Base-by-base conservation (phyloP, 1,140 invertebrate species). In the Carposina sasakii region DNA sequence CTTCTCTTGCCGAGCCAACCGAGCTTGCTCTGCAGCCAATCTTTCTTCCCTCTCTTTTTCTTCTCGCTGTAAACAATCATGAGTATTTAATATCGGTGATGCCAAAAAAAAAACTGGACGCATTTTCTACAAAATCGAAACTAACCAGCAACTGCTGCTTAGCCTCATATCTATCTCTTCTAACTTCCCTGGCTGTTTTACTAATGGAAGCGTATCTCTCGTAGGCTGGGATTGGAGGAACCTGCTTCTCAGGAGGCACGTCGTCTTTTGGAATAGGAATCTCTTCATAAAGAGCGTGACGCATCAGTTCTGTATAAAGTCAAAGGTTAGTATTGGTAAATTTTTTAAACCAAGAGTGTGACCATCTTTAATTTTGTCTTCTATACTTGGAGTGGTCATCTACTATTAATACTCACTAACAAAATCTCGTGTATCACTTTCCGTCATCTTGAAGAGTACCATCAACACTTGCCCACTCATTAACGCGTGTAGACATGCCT, bases 391-490 rank as follows among this genome's bases (percentile, higher is more conserved):
- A n/a, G n/a, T n/a, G n/a, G 2, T 9, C 4, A 19, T 13, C 23
- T n/a, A 39, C 10, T 5, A 2, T 36, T n/a, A 16, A 20, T 37
- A 57, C 73, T 62, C 13, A 83, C 79, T 67, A 12, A 83, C 64
- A 54, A 83, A 81, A 28, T 81, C 54, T 22, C 79, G 40, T 16
- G 44, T 43, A 37, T 81, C 79, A 0, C 56, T 66, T 0, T 84
- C 81, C 2, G 67, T 58, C 70, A 81, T 81, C 48, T 77, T 84
- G 57, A 81, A 81, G 0, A 81, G 50, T 1, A 84, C 81, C 1
- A 76, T 54, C 5, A 84, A 46, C 3, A 53, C 68, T 15, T 67
- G 59, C 10, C 71, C 77, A 0, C 54, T 60, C 40, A 70, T 48
- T 0, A 84, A 64, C 1, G 71, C 66, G 31, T 84, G 57, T 0